Evolutionary conservation across 2,797 vertebrate species (phyloP), one percentile per base, ranked within the genome.

Genomic region (Arnoldichthys spilopterus): DNA sequence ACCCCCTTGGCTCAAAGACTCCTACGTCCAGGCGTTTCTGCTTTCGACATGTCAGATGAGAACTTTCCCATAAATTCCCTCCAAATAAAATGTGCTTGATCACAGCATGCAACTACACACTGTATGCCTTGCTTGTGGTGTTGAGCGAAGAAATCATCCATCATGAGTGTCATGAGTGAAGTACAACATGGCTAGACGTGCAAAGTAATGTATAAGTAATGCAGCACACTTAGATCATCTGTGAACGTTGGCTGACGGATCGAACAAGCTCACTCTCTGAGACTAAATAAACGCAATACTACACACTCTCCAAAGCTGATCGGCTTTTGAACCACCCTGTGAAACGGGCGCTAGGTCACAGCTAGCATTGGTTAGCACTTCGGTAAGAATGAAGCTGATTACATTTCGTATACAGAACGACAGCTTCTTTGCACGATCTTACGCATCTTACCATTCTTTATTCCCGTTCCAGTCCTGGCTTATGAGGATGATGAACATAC

Each of bases 81-180:
- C 62, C 79, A 77, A 53, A 76, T 66, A 22, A 64, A 47, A 63
- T 49, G 28, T 58, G 63, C 71, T 83, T 68, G 77, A 72, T 64
- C 79, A 54, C 77, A 64, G 61, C 18, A 6, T 37, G 54, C 56
- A 69, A 15, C 63, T 69, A 49, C 49, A 53, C 56, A 67, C 47
- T 72, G 53, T 70, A 72, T 51, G 79, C 61, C 53, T 73, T 24
- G 69, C 74, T 77, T 49, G 54, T 43, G 24, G 67, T 40, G 34
- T 34, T 76, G 18, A 18, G 49, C 2, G 12, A 67, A 68, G 47
- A 64, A 34, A 32, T 51, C 69, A 77, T 77, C 69, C 69, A 81
- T 72, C 69, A 76, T 72, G 40, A 51, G 30, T 67, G 59, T 72
- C 78, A 51, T 9, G 49, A 58, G 61, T 28, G 34, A 13, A 37